Evolutionary conservation across 2,888 invertebrate genomes (phyloP), one percentile per base, ranked within the genome.

Genomic region (Polyommatus icarus): DNA sequence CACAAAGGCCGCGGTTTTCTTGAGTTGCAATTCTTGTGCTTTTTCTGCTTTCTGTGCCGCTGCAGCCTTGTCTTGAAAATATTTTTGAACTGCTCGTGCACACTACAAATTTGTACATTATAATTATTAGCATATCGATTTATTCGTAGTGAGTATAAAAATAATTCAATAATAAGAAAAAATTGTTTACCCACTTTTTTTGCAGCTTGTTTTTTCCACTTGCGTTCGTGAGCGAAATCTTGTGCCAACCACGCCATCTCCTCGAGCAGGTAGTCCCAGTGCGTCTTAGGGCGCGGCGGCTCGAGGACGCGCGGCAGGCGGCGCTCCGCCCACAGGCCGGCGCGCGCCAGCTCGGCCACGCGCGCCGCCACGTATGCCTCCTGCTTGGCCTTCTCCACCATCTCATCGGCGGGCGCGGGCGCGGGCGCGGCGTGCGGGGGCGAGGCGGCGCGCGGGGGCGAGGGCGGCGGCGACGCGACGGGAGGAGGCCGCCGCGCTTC

Each of bases 241-340:
- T 98, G 97, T 59, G 99, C 98, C 82, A 99, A 95, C 99, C 99
- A 99, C 61, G 97, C 97, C 98, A 99, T 99, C 94, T 99, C 99
- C 91, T 99, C 99, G 71, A 99, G 94, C 81, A 99, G 94, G 91
- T 99, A 99, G 91, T 99, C 99, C 99, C 99, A 99, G 91, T 99
- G 99, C 46, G 98, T 97, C 94, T 99, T 99, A 77, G 96, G 95
- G 81, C 99, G 95, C 80, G 97, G 96, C 83, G 98, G 98, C 92
- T 98, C 98, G 87, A 98, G 96, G 81, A 98, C 96, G 93, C 98
- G 98, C 77, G 99, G 99, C 88, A 99, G 95, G 78, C 99, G 95
- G 84, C 97, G 96, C 89, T 98, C 98, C 77, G 98, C 96, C 99
- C 99, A 99, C 86, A 99, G 94, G 57, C 99, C 99, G 87, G 98